Percentiles rank a stretch among this genome's conserved stretches.
Conservation (phyloP, 2,888 invertebrate species). For the Drosophila incognita region DNA sequence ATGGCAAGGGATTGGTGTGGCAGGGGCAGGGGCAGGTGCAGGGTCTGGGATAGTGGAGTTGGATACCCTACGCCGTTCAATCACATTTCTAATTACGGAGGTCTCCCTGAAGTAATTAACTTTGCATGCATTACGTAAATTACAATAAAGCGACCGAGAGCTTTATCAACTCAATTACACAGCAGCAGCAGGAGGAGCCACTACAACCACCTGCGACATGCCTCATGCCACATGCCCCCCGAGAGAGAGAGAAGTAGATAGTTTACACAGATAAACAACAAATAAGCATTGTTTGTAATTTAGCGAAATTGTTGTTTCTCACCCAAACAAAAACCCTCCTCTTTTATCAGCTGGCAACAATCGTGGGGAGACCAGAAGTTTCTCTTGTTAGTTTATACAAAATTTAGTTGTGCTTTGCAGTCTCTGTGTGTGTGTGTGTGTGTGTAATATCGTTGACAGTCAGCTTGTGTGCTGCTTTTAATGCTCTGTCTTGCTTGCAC, state of each 20-base stretch:
- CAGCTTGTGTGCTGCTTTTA: constrained; percentile 41
- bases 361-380: constrained; percentile 60
- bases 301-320: constrained; percentile 65
- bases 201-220: constrained; percentile 7
- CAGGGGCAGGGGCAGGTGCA: not conserved
- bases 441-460: constrained; percentile 35
- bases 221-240: constrained; percentile 8
- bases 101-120: constrained; percentile 79
- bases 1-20: not conserved
- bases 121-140: constrained; percentile 80
- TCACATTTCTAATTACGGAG: constrained; percentile 79
- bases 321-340: not conserved
- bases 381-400: constrained; percentile 48
- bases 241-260: constrained; percentile 54
- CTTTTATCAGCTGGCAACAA: constrained; percentile 66
- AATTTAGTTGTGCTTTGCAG: constrained; percentile 1
- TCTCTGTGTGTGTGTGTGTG: constrained; percentile 8
- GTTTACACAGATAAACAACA: constrained; percentile 78
- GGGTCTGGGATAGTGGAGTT: not conserved
- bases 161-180: constrained; percentile 80
- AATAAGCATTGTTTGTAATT: constrained; percentile 81
- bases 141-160: constrained; percentile 65
- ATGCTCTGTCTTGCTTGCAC: constrained; percentile 27
- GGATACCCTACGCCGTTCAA: constrained; percentile 60
- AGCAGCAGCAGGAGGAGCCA: constrained; percentile 1